Conservation (phyloP, 2,888 invertebrate species). For the Temnothorax ravouxi region DNA sequence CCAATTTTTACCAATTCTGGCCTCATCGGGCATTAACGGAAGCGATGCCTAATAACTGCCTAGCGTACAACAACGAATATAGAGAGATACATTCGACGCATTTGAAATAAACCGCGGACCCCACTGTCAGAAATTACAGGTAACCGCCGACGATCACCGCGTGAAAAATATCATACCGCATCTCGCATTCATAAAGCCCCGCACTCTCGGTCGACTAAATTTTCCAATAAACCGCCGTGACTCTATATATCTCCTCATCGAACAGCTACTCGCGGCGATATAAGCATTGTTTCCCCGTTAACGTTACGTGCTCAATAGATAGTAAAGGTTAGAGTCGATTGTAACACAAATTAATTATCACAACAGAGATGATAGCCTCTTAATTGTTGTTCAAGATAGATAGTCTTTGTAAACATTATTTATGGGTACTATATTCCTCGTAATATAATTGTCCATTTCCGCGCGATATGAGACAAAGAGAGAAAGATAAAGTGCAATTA, state of each 20-base stretch:
- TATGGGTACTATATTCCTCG: neutral
- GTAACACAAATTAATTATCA: slow-evolving; percentile 2
- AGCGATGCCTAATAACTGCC: neutral
- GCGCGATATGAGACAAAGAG: neutral
- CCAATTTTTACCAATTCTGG: neutral
- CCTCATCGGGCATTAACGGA: neutral
- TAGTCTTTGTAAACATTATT: neutral
- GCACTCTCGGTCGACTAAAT: slow-evolving; percentile 5
- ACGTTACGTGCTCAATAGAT: neutral
- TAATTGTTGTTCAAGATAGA: neutral
- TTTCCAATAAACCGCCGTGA: slow-evolving; percentile 43
- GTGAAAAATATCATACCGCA: slow-evolving; percentile 13
- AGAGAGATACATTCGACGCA: neutral
- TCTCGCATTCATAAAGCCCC: slow-evolving; percentile 20
- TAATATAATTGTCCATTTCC: neutral
- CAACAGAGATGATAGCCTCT: neutral
- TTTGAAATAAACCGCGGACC: slow-evolving; percentile 21
- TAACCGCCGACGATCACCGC: neutral
- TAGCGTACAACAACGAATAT: neutral
- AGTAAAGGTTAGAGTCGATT: neutral
- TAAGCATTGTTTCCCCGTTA: slow-evolving; percentile 8
- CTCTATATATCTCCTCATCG: slow-evolving; percentile 6
- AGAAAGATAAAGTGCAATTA: neutral
- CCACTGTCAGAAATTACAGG: slow-evolving; percentile 3
- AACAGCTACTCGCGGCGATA: slow-evolving; percentile 33